Evolutionary conservation across 2,797 vertebrate species (phyloP).

Genomic region (Fringilla coelebs): DNA sequence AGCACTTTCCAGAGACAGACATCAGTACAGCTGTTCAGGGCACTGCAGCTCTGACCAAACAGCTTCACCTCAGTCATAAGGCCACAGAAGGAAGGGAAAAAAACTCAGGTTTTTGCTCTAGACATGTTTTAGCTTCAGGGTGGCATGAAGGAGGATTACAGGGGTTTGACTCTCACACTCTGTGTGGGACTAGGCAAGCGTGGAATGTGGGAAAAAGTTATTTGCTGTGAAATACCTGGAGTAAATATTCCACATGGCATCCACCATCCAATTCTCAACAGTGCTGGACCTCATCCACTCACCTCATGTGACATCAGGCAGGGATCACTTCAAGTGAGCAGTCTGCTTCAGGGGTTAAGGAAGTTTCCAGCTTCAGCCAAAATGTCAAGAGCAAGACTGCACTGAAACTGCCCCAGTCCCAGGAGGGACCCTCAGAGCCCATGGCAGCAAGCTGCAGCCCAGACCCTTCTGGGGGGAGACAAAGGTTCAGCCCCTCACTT

Average conservation of each 20-base stretch:
- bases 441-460: not conserved
- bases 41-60: not conserved
- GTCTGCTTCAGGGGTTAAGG: not conserved
- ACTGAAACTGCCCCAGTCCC: not conserved
- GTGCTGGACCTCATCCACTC: not conserved
- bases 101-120: not conserved
- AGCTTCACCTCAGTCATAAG: not conserved
- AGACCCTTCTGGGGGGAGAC: not conserved
- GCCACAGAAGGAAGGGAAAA: not conserved
- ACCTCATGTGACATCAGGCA: not conserved
- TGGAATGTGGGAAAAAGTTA: not conserved
- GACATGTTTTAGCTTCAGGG: not conserved
- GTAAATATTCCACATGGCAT: not conserved
- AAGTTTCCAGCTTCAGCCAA: not conserved
- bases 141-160: not conserved
- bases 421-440: not conserved
- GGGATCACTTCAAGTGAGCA: not conserved
- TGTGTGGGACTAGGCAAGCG: not conserved
- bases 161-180: not conserved
- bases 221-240: not conserved
- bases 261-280: not conserved
- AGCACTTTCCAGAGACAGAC: not conserved
- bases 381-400: not conserved
- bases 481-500: not conserved
- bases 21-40: not conserved